A percentile compares a stretch with the other conserved stretches of the same genome.
These are phyloP conservation scores for Brienomyrus longianalis DNA, from an alignment of 2,113 vertebrate genomes.

Conservation along the genomic window DNA sequence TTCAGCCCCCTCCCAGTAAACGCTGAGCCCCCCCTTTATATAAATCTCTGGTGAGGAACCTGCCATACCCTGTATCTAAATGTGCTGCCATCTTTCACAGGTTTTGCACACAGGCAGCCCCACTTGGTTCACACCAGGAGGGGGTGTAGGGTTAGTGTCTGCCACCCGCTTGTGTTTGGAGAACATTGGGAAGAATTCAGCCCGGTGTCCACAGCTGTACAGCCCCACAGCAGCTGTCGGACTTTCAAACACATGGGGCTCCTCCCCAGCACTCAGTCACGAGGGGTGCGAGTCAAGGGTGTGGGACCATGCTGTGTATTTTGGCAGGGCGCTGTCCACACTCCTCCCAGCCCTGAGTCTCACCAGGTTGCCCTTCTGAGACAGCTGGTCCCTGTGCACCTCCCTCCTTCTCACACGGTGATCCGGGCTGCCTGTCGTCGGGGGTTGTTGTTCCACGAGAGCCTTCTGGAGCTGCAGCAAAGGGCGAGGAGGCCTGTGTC, in stretches of 20 bases:
- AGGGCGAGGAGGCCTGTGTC: background rate
- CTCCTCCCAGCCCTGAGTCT: conserved; percentile 24
- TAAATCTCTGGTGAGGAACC: too few species aligned
- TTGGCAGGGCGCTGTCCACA: background rate
- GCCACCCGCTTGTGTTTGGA: background rate
- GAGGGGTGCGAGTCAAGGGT: background rate
- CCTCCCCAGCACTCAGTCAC: background rate
- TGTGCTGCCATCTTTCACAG: background rate
- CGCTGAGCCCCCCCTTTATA: too few species aligned
- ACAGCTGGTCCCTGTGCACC: conserved; percentile 43
- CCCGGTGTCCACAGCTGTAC: background rate
- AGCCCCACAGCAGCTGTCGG: background rate
- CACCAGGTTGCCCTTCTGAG: conserved; percentile 65
- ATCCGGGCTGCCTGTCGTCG: conserved; percentile 44
- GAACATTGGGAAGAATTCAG: background rate
- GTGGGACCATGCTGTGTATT: background rate
- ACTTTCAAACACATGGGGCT: background rate
- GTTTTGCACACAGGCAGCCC: background rate
- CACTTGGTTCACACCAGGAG: background rate
- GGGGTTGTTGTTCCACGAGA: conserved; percentile 50
- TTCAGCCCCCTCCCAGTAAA: background rate
- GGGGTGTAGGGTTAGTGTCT: background rate
- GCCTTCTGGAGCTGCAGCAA: conserved; percentile 52
- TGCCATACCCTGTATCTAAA: background rate
- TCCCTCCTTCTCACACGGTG: conserved; percentile 69